A percentile compares a stretch with the other conserved stretches of the same genome.
Evolutionary conservation across 2,888 invertebrate species (phyloP).

Genomic region (Vanessa cardui): DNA sequence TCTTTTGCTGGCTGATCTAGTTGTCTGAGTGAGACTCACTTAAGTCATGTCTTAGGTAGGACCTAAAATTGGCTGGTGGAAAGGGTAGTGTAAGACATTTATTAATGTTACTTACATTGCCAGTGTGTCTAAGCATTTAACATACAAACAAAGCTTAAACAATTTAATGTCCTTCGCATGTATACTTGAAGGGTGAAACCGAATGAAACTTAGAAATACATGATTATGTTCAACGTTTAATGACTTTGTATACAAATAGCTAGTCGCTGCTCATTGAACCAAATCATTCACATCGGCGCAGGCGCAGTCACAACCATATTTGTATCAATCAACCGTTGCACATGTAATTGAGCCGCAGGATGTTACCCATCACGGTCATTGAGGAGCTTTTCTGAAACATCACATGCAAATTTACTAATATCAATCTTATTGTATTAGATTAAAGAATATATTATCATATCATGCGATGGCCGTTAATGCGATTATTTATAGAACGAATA

Average conservation of each 20-base stretch:
- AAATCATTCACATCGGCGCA: slow-evolving; percentile 30
- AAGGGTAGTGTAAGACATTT: too few relatives aligned
- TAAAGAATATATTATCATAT: slow-evolving; percentile 22
- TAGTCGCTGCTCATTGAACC: slow-evolving; percentile 21
- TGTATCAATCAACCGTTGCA: slow-evolving; percentile 65
- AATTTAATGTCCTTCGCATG: too few relatives aligned
- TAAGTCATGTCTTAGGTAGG: too few relatives aligned
- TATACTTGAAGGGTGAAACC: too few relatives aligned
- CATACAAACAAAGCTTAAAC: too few relatives aligned
- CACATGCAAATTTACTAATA: slow-evolving; percentile 25
- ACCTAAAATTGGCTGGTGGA: too few relatives aligned
- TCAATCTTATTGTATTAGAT: slow-evolving; percentile 28
- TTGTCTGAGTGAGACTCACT: too few relatives aligned
- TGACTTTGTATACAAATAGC: not conserved
- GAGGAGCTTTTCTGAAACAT: slow-evolving; percentile 43
- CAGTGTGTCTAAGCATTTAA: too few relatives aligned
- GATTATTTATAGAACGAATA: slow-evolving; percentile 26
- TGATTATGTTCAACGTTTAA: not conserved
- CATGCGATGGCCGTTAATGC: not conserved
- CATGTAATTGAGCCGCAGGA: slow-evolving; percentile 77
- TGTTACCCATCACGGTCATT: slow-evolving; percentile 73
- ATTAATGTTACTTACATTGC: too few relatives aligned
- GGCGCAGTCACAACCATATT: slow-evolving; percentile 44
- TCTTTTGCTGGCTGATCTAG: too few relatives aligned
- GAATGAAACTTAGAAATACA: too few relatives aligned